Evolutionary conservation across 2,888 invertebrate genomes (phyloP).

Genomic region (Nasonia oneida): DNA sequence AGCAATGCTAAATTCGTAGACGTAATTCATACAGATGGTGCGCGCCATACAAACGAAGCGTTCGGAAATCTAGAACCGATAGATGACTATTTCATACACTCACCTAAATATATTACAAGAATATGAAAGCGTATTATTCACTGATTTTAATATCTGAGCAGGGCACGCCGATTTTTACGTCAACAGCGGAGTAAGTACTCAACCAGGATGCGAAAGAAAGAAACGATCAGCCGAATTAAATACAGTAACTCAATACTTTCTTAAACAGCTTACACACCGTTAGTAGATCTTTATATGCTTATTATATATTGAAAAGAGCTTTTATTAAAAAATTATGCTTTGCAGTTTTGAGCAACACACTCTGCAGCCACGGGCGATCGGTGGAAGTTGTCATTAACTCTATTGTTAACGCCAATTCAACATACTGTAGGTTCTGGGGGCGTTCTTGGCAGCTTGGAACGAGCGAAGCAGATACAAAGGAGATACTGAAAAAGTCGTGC

Average conservation of each 20-base stretch:
- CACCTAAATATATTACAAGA: neutral
- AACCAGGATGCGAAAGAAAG: conserved; percentile 82
- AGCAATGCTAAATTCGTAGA: conserved; percentile 83
- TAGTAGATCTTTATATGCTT: neutral
- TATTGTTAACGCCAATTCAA: neutral
- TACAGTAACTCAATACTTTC: neutral
- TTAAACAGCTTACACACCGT: neutral
- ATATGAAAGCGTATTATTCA: neutral
- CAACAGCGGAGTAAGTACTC: conserved; percentile 83
- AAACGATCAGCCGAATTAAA: neutral
- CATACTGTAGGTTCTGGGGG: conserved; percentile 25
- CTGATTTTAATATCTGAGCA: conserved; percentile 71
- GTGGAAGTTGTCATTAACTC: conserved; percentile 9
- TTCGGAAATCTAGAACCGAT: conserved; percentile 82
- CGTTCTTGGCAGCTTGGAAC: conserved; percentile 26
- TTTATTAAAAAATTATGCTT: neutral
- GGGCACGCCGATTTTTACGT: conserved; percentile 85
- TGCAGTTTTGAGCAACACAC: neutral
- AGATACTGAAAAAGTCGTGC: neutral
- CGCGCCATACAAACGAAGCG: conserved; percentile 80
- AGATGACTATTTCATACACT: conserved; percentile 75
- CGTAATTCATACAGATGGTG: conserved; percentile 84
- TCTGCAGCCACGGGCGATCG: conserved; percentile 12
- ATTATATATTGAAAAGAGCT: neutral
- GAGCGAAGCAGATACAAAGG: neutral